A percentile compares a stretch with the other conserved stretches of the same genome.
Evolutionary conservation across 2,888 invertebrate genomes (phyloP).

Genomic region (Calameuta pallipes): DNA sequence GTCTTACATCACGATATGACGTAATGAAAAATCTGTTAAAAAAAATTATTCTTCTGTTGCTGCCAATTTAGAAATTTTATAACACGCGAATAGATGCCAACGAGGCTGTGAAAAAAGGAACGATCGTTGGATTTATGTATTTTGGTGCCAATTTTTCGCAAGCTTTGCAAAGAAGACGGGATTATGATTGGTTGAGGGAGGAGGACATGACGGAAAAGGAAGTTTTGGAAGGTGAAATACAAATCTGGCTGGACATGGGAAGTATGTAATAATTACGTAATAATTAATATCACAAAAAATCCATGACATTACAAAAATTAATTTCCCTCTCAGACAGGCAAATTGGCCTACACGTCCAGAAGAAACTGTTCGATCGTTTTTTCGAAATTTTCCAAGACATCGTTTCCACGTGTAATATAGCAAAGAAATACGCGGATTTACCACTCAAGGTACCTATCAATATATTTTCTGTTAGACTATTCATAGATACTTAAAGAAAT

Average conservation of each 20-base stretch:
- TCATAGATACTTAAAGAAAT: background rate
- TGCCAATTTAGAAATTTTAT: constrained; percentile 66
- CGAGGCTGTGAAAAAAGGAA: constrained; percentile 69
- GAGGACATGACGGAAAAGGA: constrained; percentile 60
- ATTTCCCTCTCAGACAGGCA: constrained; percentile 78
- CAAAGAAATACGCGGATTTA: constrained; percentile 69
- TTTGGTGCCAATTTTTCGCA: constrained; percentile 80
- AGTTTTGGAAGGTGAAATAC: constrained; percentile 69
- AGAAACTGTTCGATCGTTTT: constrained; percentile 76
- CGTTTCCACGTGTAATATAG: constrained; percentile 74
- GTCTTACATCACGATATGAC: background rate
- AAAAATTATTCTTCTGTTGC: constrained; percentile 9
- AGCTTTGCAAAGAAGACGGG: constrained; percentile 71
- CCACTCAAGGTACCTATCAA: constrained; percentile 69
- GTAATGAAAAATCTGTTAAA: background rate
- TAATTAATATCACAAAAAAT: background rate
- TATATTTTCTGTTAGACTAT: background rate
- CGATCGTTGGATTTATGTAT: constrained; percentile 74
- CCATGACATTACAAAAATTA: background rate
- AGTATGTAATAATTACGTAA: constrained; percentile 63
- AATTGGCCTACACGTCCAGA: constrained; percentile 80
- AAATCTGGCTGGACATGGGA: constrained; percentile 80
- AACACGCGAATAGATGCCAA: constrained; percentile 69
- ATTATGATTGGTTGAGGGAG: constrained; percentile 58
- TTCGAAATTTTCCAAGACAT: constrained; percentile 74